Conservation (phyloP, 2,797 vertebrate species). For the Lutjanus argentimaculatus region DNA sequence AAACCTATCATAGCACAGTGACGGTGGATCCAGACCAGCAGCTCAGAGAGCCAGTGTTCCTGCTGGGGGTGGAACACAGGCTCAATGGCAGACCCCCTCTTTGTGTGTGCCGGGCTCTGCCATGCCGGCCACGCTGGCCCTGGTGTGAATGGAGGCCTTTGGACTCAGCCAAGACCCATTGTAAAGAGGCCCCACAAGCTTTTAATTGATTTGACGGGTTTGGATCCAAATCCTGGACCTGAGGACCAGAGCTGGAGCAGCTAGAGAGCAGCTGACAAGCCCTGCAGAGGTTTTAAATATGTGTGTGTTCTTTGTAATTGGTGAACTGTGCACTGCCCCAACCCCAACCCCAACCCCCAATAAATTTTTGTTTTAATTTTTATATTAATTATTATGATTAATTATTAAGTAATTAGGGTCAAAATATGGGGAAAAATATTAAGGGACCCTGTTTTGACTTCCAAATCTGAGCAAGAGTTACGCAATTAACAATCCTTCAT, state of each 20-base stretch:
- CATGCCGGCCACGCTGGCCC: slow-evolving; percentile 10
- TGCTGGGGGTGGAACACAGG: not conserved
- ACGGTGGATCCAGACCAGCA: not conserved
- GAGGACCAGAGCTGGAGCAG: slow-evolving; percentile 11
- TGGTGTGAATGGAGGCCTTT: slow-evolving; percentile 37
- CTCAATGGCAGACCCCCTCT: slow-evolving; percentile 13
- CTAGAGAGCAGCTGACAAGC: slow-evolving; percentile 1
- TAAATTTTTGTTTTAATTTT: too few species aligned
- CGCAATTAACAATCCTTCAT: too few species aligned
- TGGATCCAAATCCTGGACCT: slow-evolving; percentile 37
- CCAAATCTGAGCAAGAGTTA: too few species aligned
- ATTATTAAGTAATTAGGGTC: not conserved
- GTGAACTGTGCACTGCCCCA: not conserved
- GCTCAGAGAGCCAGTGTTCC: slow-evolving; percentile 9
- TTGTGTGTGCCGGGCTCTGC: slow-evolving; percentile 18
- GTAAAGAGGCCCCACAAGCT: slow-evolving; percentile 19
- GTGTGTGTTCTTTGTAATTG: slow-evolving; percentile 9
- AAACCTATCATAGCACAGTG: not conserved
- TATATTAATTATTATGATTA: too few species aligned
- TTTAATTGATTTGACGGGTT: slow-evolving; percentile 48
- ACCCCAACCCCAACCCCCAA: too few species aligned
- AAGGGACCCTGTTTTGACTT: too few species aligned
- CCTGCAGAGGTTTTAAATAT: not conserved
- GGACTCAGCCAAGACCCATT: slow-evolving; percentile 33
- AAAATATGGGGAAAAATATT: not conserved